Conservation (phyloP, 2,888 invertebrate genomes). For the Heliconius cydno region DNA sequence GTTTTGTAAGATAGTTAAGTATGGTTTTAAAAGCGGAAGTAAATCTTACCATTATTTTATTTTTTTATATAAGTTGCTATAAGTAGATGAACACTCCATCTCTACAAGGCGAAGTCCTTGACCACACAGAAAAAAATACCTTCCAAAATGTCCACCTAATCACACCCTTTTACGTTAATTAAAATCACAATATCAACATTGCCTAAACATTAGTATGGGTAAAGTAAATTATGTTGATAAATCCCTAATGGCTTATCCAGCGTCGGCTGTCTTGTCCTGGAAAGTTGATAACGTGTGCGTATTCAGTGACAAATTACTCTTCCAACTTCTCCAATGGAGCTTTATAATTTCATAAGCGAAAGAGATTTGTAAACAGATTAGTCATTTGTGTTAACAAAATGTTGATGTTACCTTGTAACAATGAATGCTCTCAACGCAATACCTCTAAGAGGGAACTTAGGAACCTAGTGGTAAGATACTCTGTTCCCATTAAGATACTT, state of each 20-base stretch:
- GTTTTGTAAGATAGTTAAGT: not conserved
- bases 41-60: too few species aligned
- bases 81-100: not conserved
- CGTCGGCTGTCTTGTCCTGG: conserved; percentile 50
- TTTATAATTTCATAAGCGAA: conserved; percentile 43
- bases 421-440: not conserved
- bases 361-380: conserved; percentile 44
- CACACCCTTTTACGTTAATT: conserved; percentile 23
- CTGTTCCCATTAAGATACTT: too few species aligned
- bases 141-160: not conserved
- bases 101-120: not conserved
- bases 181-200: conserved; percentile 29
- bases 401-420: not conserved
- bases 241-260: conserved; percentile 55
- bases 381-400: conserved; percentile 20
- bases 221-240: conserved; percentile 53
- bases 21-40: not conserved
- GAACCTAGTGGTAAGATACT: too few species aligned
- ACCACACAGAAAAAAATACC: not conserved
- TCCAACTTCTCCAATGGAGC: conserved; percentile 36
- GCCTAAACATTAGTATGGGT: conserved; percentile 24
- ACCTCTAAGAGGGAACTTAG: too few species aligned
- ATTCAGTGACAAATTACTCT: conserved; percentile 48
- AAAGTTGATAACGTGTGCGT: conserved; percentile 43
- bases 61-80: too few species aligned